Base-by-base conservation (phyloP, 2,113 vertebrate genomes). In the Anser cygnoides region DNA sequence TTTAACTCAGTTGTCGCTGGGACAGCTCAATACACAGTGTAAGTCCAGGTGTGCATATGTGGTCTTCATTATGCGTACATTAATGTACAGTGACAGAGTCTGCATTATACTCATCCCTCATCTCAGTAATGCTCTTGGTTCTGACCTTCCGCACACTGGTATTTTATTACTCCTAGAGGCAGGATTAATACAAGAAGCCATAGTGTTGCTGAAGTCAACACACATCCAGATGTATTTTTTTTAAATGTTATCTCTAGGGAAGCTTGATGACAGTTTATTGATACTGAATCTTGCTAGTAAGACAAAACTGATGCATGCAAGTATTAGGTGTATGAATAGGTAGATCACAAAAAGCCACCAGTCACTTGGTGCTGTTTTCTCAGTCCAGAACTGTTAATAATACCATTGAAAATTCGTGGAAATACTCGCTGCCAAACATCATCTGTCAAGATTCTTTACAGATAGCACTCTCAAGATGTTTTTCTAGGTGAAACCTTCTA, bases 401-500 rank as follows among this genome's bases (percentile, higher is more conserved):
- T 86, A 84, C 28, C 8, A 6, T 76, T 92, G 25, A 41, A n/a
- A n/a, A 55, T 54, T 86, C 44, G 26, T 31, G 55, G 75, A 96
- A 92, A 9, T 93, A 66, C 13, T 95, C 94, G 29, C 44, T 85
- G 67, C 82, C 78, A 92, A 6, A 44, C 6, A 7, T 74, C 68
- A 74, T 89, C 72, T n/a, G 28, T 93, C 68, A 86, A 77, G 76
- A 71, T 86, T 67, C 75, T 62, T 35, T 94, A 93, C 59, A 75
- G 92, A 75, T 11, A 63, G 46, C 10, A 23, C 54, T 79, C 70
- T 76, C 33, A 80, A 80, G 31, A 88, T 84, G 41, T 35, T 96
- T 94, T 81, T 86, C n/a, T 92, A 43, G 75, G 88, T 88, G 62
- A 88, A 91, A 77, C 33, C 20, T 76, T 91, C 58, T 50, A 71